Evolutionary conservation across 2,888 invertebrate genomes (phyloP).

Genomic region (Scaptomyza parva): DNA sequence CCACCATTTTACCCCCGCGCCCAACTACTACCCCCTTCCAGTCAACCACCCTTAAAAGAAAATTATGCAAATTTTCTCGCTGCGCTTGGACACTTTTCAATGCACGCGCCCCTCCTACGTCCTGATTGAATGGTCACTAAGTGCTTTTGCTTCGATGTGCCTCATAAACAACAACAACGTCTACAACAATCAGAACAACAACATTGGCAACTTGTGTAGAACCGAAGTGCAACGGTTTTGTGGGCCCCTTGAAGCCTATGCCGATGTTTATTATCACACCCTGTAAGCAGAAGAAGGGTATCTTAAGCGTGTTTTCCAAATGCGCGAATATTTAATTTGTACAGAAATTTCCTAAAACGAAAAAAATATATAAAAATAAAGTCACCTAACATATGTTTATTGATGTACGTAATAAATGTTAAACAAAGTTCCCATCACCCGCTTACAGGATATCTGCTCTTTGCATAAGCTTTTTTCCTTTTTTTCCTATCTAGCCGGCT

Average conservation of each 20-base stretch:
- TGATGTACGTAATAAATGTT: neutral
- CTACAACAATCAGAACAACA: constrained; percentile 26
- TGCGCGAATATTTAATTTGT: neutral
- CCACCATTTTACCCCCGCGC: neutral
- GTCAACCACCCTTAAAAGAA: constrained; percentile 40
- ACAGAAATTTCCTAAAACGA: neutral
- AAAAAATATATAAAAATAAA: neutral
- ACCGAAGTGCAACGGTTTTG: constrained; percentile 35
- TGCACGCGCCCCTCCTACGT: constrained; percentile 2
- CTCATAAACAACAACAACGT: constrained; percentile 47
- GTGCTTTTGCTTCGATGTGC: constrained; percentile 62
- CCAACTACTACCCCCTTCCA: neutral
- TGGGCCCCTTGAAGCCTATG: constrained; percentile 6
- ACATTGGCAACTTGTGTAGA: constrained; percentile 17
- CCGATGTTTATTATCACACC: constrained; percentile 13
- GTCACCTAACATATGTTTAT: too few relatives aligned
- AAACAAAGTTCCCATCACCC: neutral
- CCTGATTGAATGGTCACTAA: constrained; percentile 70
- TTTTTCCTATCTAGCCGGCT: neutral
- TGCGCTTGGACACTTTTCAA: constrained; percentile 67
- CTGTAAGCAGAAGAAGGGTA: neutral
- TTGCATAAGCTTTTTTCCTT: neutral
- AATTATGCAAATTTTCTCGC: constrained; percentile 73
- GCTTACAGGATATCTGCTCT: constrained; percentile 11
- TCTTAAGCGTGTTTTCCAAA: neutral